Evolutionary conservation across 2,888 invertebrate genomes (phyloP).

Genomic region (Epirrita christyi): DNA sequence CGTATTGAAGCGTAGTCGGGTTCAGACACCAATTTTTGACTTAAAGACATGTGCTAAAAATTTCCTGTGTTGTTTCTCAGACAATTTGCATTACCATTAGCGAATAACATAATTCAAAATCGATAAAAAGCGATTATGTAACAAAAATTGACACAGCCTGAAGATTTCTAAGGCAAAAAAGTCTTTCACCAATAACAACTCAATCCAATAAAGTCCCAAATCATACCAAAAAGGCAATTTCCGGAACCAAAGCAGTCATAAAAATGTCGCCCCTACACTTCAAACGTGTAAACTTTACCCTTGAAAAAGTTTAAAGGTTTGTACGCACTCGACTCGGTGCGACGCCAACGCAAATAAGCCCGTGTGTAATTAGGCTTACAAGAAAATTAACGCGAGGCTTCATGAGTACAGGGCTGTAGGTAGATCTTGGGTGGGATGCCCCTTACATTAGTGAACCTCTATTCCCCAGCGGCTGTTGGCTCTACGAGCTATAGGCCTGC

Average conservation of each 20-base stretch:
- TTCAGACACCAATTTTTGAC: too few species aligned
- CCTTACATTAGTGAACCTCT: too few species aligned
- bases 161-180: neutral
- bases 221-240: conserved; percentile 18
- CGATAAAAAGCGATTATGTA: neutral
- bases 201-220: conserved; percentile 14
- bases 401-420: conserved; percentile 24
- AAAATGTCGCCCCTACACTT: conserved; percentile 34
- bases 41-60: too few species aligned
- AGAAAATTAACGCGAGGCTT: conserved; percentile 62
- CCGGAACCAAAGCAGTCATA: conserved; percentile 30
- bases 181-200: neutral
- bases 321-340: conserved; percentile 57
- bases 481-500: too few species aligned
- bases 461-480: too few species aligned
- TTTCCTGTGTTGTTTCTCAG: too few species aligned
- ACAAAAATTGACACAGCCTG: neutral
- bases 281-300: conserved; percentile 56
- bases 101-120: neutral
- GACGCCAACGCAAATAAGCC: conserved; percentile 58
- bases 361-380: conserved; percentile 76
- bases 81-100: too few species aligned
- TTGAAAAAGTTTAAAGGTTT: conserved; percentile 63
- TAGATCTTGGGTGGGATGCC: neutral
- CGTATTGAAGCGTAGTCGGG: neutral